A percentile compares a stretch with the other conserved stretches of the same genome.
These are phyloP conservation scores for Ganaspis sp. DNA, from an alignment of 1,140 invertebrate species.

Conservation along the genomic window DNA sequence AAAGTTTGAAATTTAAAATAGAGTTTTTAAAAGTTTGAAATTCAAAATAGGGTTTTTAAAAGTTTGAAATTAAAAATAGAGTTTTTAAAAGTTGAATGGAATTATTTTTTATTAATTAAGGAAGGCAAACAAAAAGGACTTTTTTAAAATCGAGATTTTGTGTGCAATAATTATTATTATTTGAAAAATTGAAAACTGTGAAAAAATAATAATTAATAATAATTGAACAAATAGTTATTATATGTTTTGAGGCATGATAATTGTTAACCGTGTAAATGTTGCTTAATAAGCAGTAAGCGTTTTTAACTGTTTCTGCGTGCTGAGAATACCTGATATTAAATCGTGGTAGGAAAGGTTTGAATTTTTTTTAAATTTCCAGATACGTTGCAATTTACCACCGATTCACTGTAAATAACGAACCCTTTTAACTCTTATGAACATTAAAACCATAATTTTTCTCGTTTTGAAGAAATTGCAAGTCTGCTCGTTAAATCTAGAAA, in stretches of 20 bases:
- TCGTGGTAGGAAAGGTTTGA: no score
- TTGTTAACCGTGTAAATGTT: not conserved
- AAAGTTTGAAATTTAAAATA: no score
- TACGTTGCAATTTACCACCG: slow-evolving; percentile 1
- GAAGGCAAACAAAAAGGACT: no score
- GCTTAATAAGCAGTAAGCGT: not conserved
- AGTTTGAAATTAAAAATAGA: no score
- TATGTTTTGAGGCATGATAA: not conserved
- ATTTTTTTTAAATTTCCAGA: not conserved
- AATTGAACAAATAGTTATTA: no score
- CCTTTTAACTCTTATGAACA: not conserved
- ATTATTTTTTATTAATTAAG: no score
- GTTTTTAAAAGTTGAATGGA: no score
- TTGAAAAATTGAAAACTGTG: no score
- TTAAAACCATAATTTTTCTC: not conserved
- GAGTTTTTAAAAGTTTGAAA: no score
- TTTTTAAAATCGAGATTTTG: no score
- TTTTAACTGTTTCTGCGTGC: not conserved
- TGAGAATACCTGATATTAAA: slow-evolving; percentile 13
- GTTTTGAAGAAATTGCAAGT: not conserved
- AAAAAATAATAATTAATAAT: not conserved
- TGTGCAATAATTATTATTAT: no score
- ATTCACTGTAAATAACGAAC: slow-evolving; percentile 7
- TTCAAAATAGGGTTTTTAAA: no score
- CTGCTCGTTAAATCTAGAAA: not conserved